Evolutionary conservation across 2,797 vertebrate genomes (phyloP).

Genomic region (Catharus ustulatus): DNA sequence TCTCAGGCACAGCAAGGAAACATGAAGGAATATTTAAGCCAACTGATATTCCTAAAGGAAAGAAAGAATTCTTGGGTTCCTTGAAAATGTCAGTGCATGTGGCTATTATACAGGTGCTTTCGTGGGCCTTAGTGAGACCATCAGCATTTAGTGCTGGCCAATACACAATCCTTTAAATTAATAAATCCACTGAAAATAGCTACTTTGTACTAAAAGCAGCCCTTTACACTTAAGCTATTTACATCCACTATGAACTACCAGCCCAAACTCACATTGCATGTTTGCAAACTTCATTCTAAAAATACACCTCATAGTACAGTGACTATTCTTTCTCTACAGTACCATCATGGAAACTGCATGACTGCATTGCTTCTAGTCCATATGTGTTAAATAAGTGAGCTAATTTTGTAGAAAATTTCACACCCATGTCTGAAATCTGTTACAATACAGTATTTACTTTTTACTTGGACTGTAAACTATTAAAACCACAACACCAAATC

Average conservation of each 20-base stretch:
- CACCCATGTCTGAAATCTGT: not conserved
- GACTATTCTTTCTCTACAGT: not conserved
- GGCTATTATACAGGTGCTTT: not conserved
- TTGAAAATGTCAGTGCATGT: not conserved
- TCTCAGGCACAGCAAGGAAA: not conserved
- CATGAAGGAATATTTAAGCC: not conserved
- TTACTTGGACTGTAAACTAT: constrained; percentile 7
- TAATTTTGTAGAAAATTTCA: constrained; percentile 30
- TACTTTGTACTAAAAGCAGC: not conserved
- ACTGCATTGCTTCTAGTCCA: not conserved
- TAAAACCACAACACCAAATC: not conserved
- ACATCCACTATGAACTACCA: not conserved
- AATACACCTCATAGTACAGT: not conserved
- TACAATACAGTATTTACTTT: constrained; percentile 35
- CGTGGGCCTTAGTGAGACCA: not conserved
- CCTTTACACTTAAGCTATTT: not conserved
- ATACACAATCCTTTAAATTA: not conserved
- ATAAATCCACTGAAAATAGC: not conserved
- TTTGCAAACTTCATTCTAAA: constrained; percentile 30
- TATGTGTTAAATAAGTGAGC: constrained; percentile 16
- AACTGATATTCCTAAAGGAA: not conserved
- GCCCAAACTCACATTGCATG: not conserved
- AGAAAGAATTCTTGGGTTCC: not conserved
- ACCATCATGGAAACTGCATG: constrained; percentile 17
- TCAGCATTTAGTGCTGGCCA: not conserved